Evolutionary conservation across 1,140 invertebrate species (phyloP), one percentile per base, ranked within the genome.

Genomic region (Meloidogyne floridensis): DNA sequence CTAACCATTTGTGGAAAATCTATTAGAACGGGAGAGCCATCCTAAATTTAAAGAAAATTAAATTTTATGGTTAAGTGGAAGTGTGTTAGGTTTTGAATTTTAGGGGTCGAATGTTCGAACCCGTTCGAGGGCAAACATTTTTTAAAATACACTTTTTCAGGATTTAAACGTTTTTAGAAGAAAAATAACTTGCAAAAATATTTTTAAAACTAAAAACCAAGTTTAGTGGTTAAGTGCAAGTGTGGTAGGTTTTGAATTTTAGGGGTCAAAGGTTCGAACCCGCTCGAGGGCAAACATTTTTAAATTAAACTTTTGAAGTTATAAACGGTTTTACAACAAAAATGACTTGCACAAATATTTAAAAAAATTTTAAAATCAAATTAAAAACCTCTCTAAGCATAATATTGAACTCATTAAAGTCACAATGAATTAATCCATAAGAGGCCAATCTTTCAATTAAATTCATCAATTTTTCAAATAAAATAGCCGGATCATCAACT

Each of bases 1-100:
- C 96, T 98, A 70, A 99, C 93, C 97, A 99, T 99, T 92, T 99
- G 97, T 2, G 98, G 97, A 91, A 99, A 99, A 92, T 99, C 98
- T 88, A 99, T 98, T 78, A 99, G 92, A 71, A 96, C 92, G 0
- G 97, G 93, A 80, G 94, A 94, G 0, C 94, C 93, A 43, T 91
- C 91, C 87, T 95, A 93, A 47, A 93, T 72, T 15, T 71, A 9
- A 5, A 10, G 18, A 53, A 59, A 59, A 59, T 59, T 59, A 59
- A 59, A 15, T 59, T 59, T 59, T 59, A 10, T 54, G 53, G 53
- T 54, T 54, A 54, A 54, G 53, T 54, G 53, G 8, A 54, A 54
- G 53, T 54, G 3, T 54, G 8, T 54, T 54, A 54, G 53, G 11
- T 54, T 53, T 54, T 54, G 11, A 47, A 0, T 9, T 10, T 54